These are phyloP conservation scores for Notarius quadriscutis DNA, from an alignment of 2,113 vertebrate genomes.

Conservation along the genomic window DNA sequence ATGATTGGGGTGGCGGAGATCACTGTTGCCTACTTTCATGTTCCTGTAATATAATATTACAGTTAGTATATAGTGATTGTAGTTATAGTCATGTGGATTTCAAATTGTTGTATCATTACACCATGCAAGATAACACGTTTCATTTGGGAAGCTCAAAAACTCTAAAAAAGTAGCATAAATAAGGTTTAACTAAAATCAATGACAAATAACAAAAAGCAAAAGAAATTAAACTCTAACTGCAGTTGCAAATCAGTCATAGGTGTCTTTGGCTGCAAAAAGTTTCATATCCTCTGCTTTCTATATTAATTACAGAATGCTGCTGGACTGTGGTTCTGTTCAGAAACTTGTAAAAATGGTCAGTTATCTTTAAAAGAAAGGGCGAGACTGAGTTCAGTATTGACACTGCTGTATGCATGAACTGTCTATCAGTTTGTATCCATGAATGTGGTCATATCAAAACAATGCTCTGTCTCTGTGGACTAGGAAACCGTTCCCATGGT, in stretches of 20 bases:
- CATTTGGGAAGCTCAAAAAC: neutral
- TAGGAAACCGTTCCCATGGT: conserved; percentile 50
- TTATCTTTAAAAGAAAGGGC: neutral
- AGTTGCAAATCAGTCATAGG: neutral
- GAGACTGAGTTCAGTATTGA: neutral
- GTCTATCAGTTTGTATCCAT: conserved; percentile 20
- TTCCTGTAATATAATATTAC: neutral
- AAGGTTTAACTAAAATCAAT: neutral
- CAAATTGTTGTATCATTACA: neutral
- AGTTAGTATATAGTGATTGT: neutral
- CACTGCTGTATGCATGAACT: neutral
- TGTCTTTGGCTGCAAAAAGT: neutral
- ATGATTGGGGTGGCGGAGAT: too few relatives aligned
- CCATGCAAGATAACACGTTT: neutral
- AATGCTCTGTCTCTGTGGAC: conserved; percentile 30
- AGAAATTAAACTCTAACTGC: neutral
- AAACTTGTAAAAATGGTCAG: neutral
- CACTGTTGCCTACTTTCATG: neutral
- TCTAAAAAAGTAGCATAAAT: neutral
- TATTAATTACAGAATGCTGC: neutral
- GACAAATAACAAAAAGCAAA: neutral
- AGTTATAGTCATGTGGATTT: neutral
- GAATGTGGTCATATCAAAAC: conserved; percentile 28
- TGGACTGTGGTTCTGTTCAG: neutral
- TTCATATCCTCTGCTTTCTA: neutral